A percentile compares a stretch with the other conserved stretches of the same genome.
Evolutionary conservation across 1,140 invertebrate species (phyloP).

Genomic region (Drosophila dunni): DNA sequence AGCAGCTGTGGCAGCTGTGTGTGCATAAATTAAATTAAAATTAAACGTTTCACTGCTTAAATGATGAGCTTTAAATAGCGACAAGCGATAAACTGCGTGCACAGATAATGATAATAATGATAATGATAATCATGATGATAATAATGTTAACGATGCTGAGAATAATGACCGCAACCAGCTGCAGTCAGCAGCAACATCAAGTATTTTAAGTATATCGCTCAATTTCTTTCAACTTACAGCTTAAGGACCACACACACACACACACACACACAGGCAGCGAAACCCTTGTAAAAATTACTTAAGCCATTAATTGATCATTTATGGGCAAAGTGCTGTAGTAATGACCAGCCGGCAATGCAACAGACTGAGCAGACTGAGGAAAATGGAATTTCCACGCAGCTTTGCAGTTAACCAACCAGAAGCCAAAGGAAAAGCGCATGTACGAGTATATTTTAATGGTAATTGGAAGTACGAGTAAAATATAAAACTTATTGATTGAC

Average conservation of each 20-base stretch:
- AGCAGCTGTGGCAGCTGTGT: constrained; percentile 53
- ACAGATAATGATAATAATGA: constrained; percentile 23
- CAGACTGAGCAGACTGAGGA: background rate
- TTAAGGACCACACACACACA: background rate
- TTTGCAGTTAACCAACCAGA: background rate
- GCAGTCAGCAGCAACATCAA: constrained; percentile 15
- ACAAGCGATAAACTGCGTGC: constrained; percentile 58
- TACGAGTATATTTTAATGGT: no score
- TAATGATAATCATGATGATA: background rate
- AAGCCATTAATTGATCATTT: constrained; percentile 36
- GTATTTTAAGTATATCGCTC: constrained; percentile 4
- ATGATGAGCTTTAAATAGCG: constrained; percentile 57
- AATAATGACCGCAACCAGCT: background rate
- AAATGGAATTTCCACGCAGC: background rate
- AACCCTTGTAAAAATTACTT: constrained; percentile 1
- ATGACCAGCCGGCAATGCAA: background rate
- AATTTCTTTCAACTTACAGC: constrained; percentile 30
- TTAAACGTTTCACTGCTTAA: constrained; percentile 73
- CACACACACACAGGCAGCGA: background rate
- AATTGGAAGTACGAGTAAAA: no score
- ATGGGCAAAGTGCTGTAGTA: constrained; percentile 8
- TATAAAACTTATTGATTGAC: no score
- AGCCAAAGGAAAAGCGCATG: background rate
- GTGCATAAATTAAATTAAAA: constrained; percentile 82
- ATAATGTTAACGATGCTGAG: background rate